These are phyloP conservation scores for Dicyema japonicum DNA, from an alignment of 1,140 invertebrate species.

Conservation along the genomic window DNA sequence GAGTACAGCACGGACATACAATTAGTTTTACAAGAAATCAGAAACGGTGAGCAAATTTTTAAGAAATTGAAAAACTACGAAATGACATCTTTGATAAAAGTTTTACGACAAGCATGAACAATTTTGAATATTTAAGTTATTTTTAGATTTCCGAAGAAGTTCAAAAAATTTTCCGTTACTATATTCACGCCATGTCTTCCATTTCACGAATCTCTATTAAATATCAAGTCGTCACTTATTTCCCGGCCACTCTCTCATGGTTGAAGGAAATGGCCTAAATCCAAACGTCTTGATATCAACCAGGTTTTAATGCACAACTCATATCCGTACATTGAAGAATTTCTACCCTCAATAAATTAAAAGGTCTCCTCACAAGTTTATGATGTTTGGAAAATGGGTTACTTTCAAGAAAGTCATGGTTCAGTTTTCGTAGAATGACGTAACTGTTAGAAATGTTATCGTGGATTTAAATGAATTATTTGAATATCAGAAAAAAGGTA, in stretches of 20 bases:
- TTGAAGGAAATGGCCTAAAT: conserved; percentile 16
- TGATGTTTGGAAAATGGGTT: conserved; percentile 8
- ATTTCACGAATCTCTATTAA: conserved; percentile 15
- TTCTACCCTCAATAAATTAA: conserved; percentile 16
- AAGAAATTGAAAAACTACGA: conserved; percentile 41
- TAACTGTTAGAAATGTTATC: conserved; percentile 17
- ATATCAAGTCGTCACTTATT: conserved; percentile 12
- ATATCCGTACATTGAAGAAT: conserved; percentile 17
- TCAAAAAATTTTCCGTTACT: conserved; percentile 15
- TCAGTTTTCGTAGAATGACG: conserved; percentile 20
- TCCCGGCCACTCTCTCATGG: conserved; percentile 12
- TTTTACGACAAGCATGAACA: conserved; percentile 16
- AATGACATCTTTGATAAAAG: conserved; percentile 17
- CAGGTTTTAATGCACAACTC: conserved; percentile 18
- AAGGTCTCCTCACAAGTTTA: conserved; percentile 20
- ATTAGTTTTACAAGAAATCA: conserved; percentile 13
- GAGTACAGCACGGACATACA: conserved; percentile 17
- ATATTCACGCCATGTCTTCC: conserved; percentile 15
- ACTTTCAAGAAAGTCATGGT: conserved; percentile 15
- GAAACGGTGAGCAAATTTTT: conserved; percentile 28
- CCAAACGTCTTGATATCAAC: conserved; percentile 15
- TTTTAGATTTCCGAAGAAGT: conserved; percentile 13
- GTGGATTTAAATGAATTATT: conserved; percentile 17
- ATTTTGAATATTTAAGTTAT: conserved; percentile 7
- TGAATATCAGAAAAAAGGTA: conserved; percentile 16